Percentiles rank a stretch among this genome's conserved stretches.
phyloP scores from a whole-genome alignment of 2,113 vertebrate species.

The Zootoca vivipara region DNA sequence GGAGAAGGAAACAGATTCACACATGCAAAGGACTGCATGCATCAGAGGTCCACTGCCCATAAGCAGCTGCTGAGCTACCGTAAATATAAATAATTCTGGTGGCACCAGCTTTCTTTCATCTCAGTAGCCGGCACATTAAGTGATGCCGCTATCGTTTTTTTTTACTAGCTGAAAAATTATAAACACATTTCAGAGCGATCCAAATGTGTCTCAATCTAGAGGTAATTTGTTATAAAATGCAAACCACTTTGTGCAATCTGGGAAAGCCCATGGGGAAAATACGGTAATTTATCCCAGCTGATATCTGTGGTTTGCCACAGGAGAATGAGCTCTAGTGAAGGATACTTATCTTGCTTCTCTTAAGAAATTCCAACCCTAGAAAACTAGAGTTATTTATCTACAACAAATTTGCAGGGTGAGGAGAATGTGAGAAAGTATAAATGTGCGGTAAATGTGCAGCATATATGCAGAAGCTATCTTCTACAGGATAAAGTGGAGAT shows the following conservation, averaged over 20 bases:
- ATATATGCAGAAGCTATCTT: neutral
- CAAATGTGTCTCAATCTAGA: neutral
- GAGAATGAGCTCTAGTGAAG: neutral
- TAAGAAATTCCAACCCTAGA: neutral
- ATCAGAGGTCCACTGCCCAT: neutral
- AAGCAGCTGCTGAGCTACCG: neutral
- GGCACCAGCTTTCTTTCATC: neutral
- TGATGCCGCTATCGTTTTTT: neutral
- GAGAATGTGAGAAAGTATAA: neutral
- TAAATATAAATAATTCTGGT: neutral
- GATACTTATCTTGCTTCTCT: neutral
- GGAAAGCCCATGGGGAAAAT: conserved; percentile 3
- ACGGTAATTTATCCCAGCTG: conserved; percentile 20
- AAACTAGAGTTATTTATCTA: conserved; percentile 11
- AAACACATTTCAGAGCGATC: neutral
- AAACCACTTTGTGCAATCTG: conserved; percentile 31
- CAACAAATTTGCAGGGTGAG: neutral
- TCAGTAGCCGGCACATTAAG: neutral
- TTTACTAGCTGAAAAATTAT: neutral
- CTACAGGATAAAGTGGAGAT: neutral
- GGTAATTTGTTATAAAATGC: conserved; percentile 19
- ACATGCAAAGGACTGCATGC: neutral
- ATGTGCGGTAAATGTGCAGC: neutral
- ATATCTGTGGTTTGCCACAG: neutral
- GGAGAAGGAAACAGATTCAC: neutral